Conservation (phyloP, 2,888 invertebrate species). For the Hemistola chrysoprasaria region DNA sequence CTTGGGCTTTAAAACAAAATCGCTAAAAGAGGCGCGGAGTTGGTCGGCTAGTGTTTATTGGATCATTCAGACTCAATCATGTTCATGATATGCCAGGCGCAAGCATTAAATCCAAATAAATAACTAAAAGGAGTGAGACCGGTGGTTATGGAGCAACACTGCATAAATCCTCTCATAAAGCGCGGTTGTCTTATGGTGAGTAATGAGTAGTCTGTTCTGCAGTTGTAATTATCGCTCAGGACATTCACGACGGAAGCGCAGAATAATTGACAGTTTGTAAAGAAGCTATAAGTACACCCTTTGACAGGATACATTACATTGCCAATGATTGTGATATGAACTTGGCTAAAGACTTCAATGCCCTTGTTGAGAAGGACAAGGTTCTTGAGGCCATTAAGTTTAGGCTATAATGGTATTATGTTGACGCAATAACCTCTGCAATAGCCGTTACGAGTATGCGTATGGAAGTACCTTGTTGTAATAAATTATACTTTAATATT, state of each 20-base stretch:
- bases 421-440: not conserved
- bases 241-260: slow-evolving; percentile 13
- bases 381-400: not conserved
- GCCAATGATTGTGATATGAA: slow-evolving; percentile 27
- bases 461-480: not conserved
- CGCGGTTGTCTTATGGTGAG: no score
- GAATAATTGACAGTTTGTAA: slow-evolving; percentile 6
- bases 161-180: no score
- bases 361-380: slow-evolving; percentile 23
- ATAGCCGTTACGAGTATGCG: slow-evolving; percentile 1
- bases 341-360: slow-evolving; percentile 18
- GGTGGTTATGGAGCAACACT: no score
- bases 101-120: no score
- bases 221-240: slow-evolving; percentile 6
- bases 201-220: no score
- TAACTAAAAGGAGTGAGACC: no score
- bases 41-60: no score
- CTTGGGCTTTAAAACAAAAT: no score
- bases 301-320: slow-evolving; percentile 40
- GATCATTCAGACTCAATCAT: no score
- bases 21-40: no score
- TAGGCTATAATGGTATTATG: no score
- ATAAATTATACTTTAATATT: not conserved
- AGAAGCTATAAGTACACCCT: slow-evolving; percentile 26
- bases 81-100: no score